Evolutionary conservation across 2,888 invertebrate species (phyloP).

Genomic region (Trichogramma evanescens): DNA sequence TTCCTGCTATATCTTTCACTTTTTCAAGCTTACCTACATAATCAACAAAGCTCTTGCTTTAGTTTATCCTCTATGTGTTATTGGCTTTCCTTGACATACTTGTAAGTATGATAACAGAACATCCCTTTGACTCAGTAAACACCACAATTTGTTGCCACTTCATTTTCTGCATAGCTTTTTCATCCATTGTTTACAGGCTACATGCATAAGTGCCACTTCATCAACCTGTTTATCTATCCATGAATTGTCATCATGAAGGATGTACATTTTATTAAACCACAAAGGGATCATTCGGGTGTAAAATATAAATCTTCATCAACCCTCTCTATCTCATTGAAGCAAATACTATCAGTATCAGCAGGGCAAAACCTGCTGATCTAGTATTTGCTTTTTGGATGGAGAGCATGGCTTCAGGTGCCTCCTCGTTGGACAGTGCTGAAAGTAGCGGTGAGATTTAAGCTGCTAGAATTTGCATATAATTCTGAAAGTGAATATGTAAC

Average conservation of each 20-base stretch:
- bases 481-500: too few relatives aligned
- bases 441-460: slow-evolving; percentile 59
- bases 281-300: slow-evolving; percentile 39
- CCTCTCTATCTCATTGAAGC: too few relatives aligned
- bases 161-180: slow-evolving; percentile 7
- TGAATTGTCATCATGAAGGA: slow-evolving; percentile 40
- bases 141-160: slow-evolving; percentile 6
- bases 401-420: slow-evolving; percentile 71
- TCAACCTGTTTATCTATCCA: slow-evolving; percentile 24
- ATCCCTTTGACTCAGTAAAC: neutral
- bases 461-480: too few relatives aligned
- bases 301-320: slow-evolving; percentile 29
- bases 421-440: slow-evolving; percentile 71
- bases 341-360: too few relatives aligned
- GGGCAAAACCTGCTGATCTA: neutral
- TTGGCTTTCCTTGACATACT: slow-evolving; percentile 20
- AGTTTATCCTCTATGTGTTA: slow-evolving; percentile 8
- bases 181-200: slow-evolving; percentile 13
- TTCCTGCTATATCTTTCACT: slow-evolving; percentile 10
- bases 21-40: neutral
- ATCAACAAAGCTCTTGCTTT: neutral
- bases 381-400: slow-evolving; percentile 24
- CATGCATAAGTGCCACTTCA: neutral
- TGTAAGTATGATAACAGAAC: neutral
- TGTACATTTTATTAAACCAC: slow-evolving; percentile 36